These are phyloP conservation scores for Tenualosa thibaudeaui DNA, from an alignment of 2,797 vertebrate species.

Conservation along the genomic window DNA sequence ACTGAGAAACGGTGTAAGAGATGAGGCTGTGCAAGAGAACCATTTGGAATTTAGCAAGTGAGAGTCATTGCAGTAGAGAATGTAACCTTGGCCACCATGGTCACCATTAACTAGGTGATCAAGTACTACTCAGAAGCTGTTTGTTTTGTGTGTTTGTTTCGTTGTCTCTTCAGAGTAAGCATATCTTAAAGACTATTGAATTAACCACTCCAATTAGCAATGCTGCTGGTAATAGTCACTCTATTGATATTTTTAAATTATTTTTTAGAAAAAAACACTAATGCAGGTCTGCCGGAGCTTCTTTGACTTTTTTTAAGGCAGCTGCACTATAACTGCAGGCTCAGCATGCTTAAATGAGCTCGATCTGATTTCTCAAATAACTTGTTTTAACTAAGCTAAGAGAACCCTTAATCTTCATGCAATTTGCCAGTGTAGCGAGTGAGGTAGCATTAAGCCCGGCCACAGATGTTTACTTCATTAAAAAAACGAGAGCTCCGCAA, in stretches of 20 bases:
- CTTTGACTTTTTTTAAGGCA: background rate
- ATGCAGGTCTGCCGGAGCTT: background rate
- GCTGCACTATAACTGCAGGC: background rate
- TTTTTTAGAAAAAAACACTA: background rate
- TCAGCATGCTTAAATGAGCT: background rate
- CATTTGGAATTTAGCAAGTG: background rate
- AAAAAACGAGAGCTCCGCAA: background rate
- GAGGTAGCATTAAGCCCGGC: background rate
- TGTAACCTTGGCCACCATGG: too few relatives aligned
- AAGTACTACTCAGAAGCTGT: background rate
- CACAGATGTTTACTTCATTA: slow-evolving; percentile 4
- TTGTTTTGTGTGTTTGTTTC: too few relatives aligned
- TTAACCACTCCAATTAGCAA: background rate
- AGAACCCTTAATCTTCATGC: background rate
- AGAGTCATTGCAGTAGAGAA: too few relatives aligned
- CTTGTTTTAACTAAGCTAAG: background rate
- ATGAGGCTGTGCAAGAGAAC: background rate
- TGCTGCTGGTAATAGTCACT: background rate
- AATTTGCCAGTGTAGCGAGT: background rate
- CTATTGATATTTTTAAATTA: background rate
- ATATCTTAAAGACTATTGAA: background rate
- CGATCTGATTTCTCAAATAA: background rate
- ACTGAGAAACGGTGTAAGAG: background rate
- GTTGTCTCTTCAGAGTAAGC: background rate
- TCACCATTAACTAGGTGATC: too few relatives aligned